Percentiles rank a stretch among this genome's conserved stretches.
These are phyloP conservation scores for Hirtodrosophila duncani DNA, from an alignment of 2,888 invertebrate genomes.

Conservation along the genomic window DNA sequence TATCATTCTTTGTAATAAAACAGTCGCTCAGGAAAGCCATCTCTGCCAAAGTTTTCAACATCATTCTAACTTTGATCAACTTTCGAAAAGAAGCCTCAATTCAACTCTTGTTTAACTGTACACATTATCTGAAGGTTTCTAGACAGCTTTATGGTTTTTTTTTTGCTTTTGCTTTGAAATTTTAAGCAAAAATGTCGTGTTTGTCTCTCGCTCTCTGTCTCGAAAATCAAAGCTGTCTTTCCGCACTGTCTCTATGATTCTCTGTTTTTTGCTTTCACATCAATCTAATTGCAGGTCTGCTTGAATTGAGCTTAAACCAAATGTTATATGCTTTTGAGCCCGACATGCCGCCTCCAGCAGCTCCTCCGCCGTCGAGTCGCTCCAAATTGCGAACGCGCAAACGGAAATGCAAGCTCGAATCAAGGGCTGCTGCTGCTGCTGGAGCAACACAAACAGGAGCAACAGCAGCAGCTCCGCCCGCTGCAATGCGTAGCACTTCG, in stretches of 20 bases:
- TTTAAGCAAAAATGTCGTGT: constrained; percentile 11
- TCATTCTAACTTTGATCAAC: no score
- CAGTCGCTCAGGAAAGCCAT: no score
- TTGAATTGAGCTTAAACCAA: constrained; percentile 61
- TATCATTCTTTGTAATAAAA: no score
- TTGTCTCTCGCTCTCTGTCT: constrained; percentile 25
- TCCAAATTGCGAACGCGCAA: constrained; percentile 51
- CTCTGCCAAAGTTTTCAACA: no score
- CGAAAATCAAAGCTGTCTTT: constrained; percentile 15
- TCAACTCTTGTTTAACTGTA: no score
- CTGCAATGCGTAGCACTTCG: constrained; percentile 40
- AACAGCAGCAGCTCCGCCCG: neutral
- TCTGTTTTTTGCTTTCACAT: no score
- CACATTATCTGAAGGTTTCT: no score
- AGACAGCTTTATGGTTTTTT: no score
- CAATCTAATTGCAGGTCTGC: constrained; percentile 62
- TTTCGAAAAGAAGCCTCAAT: no score
- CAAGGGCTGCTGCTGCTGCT: neutral
- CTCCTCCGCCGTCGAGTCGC: constrained; percentile 32
- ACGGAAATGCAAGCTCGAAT: constrained; percentile 15
- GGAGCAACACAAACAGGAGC: neutral
- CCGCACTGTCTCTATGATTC: constrained; percentile 19
- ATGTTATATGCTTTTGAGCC: constrained; percentile 52
- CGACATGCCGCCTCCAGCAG: constrained; percentile 22
- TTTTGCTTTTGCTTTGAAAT: constrained; percentile 5